phyloP scores from a whole-genome alignment of 2,888 invertebrate species.

The Gandaritis pyraliata region DNA sequence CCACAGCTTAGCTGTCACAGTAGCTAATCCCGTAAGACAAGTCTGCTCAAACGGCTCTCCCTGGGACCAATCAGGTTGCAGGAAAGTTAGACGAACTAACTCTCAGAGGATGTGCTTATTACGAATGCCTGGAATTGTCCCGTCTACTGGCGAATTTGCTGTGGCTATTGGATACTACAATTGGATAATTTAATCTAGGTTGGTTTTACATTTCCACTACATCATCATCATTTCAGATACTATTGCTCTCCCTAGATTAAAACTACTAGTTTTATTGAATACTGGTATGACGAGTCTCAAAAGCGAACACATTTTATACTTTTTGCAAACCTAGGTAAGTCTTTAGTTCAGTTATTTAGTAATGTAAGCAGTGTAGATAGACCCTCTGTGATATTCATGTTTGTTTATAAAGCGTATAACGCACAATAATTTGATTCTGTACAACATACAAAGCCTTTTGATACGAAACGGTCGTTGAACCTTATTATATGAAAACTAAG shows the following conservation, averaged over 20 bases:
- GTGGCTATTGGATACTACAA: conserved; percentile 1
- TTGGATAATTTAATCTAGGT: conserved; percentile 3
- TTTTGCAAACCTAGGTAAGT: no score
- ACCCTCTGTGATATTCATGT: conserved; percentile 2
- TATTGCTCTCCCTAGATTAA: no score
- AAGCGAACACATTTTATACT: no score
- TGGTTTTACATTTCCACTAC: background rate
- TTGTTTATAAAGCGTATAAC: conserved; percentile 10
- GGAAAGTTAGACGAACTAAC: conserved; percentile 40
- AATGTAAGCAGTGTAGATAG: background rate
- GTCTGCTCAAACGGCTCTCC: conserved; percentile 50
- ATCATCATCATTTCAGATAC: no score
- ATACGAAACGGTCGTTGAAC: conserved; percentile 12
- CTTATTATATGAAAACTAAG: conserved; percentile 9
- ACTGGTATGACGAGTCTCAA: no score
- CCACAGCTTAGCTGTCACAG: conserved; percentile 43
- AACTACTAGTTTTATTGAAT: no score
- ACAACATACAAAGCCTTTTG: conserved; percentile 12
- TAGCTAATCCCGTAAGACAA: conserved; percentile 44
- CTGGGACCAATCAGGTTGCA: conserved; percentile 62
- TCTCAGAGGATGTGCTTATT: conserved; percentile 29
- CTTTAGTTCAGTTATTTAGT: background rate
- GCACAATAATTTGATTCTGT: conserved; percentile 16
- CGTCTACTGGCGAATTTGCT: conserved; percentile 18
- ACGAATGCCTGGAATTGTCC: conserved; percentile 18